A percentile compares a stretch with the other conserved stretches of the same genome.
Conservation (phyloP, 1,140 invertebrate species). For the Diploscapter pachys region DNA sequence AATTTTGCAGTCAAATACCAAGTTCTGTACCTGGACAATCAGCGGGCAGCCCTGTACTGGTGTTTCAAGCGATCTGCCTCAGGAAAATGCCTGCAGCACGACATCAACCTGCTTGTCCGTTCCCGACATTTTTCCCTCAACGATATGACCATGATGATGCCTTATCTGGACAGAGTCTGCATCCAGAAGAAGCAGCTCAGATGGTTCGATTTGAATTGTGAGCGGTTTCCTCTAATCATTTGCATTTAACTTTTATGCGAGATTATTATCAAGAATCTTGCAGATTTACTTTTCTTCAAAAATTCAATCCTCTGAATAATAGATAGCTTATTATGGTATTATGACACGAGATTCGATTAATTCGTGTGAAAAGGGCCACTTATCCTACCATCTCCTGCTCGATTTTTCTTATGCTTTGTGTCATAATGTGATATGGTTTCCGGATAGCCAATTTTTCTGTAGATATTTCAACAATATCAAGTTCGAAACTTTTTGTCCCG, state of each 20-base stretch:
- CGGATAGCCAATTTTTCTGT: not conserved
- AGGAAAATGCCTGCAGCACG: slow-evolving; percentile 30
- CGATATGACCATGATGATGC: slow-evolving; percentile 29
- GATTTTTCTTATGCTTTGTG: not conserved
- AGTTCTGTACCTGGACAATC: slow-evolving; percentile 32
- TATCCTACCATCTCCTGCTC: not conserved
- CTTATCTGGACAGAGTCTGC: slow-evolving; percentile 28
- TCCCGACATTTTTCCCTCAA: slow-evolving; percentile 28
- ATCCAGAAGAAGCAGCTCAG: slow-evolving; percentile 21
- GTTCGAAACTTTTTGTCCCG: not conserved
- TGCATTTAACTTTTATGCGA: not conserved
- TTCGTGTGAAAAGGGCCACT: no score
- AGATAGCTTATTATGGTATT: not conserved
- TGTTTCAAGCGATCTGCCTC: slow-evolving; percentile 15
- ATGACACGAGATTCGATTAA: not conserved
- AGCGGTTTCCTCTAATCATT: not conserved
- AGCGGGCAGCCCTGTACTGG: slow-evolving; percentile 28
- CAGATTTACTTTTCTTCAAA: not conserved
- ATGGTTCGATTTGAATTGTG: slow-evolving; percentile 36
- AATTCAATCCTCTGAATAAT: not conserved
- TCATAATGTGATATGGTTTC: not conserved
- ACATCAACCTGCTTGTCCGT: slow-evolving; percentile 29
- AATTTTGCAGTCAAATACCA: slow-evolving; percentile 21
- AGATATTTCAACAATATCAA: not conserved
- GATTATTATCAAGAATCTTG: not conserved